phyloP scores from a whole-genome alignment of 2,113 vertebrate genomes.

The Oncorhynchus masou region DNA sequence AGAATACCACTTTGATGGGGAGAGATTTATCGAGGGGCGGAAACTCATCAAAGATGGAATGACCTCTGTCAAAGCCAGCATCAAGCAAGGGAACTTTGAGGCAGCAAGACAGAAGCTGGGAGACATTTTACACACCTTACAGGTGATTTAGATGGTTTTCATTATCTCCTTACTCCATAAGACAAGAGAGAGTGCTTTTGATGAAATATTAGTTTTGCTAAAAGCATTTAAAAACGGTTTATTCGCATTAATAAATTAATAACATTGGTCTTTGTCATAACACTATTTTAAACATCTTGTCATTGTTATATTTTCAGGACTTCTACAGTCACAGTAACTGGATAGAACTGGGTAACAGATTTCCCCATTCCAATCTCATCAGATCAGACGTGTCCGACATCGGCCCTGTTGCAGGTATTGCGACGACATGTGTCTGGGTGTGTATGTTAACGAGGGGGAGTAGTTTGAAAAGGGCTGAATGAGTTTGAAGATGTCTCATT shows the following conservation, averaged over 20 bases:
- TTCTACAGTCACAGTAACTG: slow-evolving; percentile 75
- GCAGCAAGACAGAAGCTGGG: background rate
- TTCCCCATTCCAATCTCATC: slow-evolving; percentile 60
- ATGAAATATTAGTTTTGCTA: background rate
- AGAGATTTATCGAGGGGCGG: slow-evolving; percentile 1
- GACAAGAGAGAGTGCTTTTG: background rate
- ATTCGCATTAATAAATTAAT: background rate
- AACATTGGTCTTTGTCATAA: background rate
- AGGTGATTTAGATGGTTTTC: background rate
- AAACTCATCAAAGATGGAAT: slow-evolving; percentile 3
- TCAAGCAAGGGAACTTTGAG: background rate
- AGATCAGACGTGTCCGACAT: slow-evolving; percentile 36
- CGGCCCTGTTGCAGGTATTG: slow-evolving; percentile 61
- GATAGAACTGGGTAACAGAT: slow-evolving; percentile 57
- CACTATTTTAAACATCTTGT: background rate
- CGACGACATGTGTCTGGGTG: accelerated
- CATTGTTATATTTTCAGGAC: slow-evolving; percentile 44
- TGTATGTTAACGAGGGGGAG: too few species aligned
- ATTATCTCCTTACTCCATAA: background rate
- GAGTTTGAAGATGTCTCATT: too few species aligned
- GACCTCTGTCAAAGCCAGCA: background rate
- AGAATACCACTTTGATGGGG: slow-evolving; percentile 18
- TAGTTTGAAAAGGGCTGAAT: background rate
- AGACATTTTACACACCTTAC: slow-evolving; percentile 6
- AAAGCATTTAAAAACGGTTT: background rate